phyloP scores from a whole-genome alignment of 2,797 vertebrate species.

The Acanthopagrus latus region DNA sequence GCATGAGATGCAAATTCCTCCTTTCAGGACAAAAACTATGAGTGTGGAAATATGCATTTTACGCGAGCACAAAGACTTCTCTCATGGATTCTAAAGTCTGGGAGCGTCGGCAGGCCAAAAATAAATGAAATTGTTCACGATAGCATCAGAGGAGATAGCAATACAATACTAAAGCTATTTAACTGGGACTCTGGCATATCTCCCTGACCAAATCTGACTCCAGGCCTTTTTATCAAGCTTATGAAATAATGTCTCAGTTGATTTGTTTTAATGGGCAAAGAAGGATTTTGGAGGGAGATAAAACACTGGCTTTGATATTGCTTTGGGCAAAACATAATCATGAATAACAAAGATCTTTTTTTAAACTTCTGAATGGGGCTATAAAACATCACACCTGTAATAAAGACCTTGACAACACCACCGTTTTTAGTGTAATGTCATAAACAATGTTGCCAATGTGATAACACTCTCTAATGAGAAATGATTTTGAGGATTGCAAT shows the following conservation, averaged over 20 bases:
- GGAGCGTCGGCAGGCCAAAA: slow-evolving; percentile 46
- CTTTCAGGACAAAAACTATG: slow-evolving; percentile 1
- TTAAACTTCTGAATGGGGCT: slow-evolving; percentile 10
- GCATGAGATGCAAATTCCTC: slow-evolving; percentile 8
- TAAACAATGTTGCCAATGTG: not conserved
- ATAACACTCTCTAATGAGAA: too few relatives aligned
- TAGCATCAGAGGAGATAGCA: slow-evolving; percentile 72
- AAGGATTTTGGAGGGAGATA: slow-evolving; percentile 59
- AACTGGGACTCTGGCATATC: slow-evolving; percentile 71
- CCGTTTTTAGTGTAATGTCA: not conserved
- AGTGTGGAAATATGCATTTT: slow-evolving; percentile 46
- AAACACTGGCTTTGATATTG: slow-evolving; percentile 61
- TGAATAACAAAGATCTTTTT: slow-evolving; percentile 19
- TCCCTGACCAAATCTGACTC: slow-evolving; percentile 66
- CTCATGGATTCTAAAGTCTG: slow-evolving; percentile 44
- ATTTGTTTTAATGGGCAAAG: slow-evolving; percentile 74
- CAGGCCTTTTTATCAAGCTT: slow-evolving; percentile 68
- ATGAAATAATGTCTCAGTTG: slow-evolving; percentile 75
- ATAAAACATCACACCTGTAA: slow-evolving; percentile 26
- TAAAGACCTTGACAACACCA: not conserved
- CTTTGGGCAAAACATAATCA: slow-evolving; percentile 50
- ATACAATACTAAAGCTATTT: slow-evolving; percentile 73
- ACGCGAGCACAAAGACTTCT: slow-evolving; percentile 28
- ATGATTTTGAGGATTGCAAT: too few relatives aligned
- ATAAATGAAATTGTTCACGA: slow-evolving; percentile 70